Evolutionary conservation across 92 coral and sea anemone genomes (phyloP), one percentile per base, ranked within the genome.

Genomic region (Siderastrea radians): DNA sequence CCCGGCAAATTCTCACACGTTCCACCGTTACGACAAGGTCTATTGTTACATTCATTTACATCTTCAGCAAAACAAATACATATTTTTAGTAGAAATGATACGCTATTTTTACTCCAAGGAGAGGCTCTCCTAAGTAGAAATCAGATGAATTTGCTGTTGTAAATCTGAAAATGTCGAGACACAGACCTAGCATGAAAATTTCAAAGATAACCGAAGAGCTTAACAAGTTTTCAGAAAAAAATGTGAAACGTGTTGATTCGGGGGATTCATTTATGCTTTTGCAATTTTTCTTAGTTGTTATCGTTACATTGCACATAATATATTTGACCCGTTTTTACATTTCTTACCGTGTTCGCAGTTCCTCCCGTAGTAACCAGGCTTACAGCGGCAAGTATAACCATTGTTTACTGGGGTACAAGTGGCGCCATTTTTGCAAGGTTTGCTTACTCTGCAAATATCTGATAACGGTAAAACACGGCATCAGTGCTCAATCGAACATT

Each of bases 11-110:
- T 93, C 74, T 72, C 59, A 52, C 94, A 93, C 7, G 87, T 80
- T 13, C 85, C 95, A 4, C 77, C 83, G 47, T 83, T 61, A 12
- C 48, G 85, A 49, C 95, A 93, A 17, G 95, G 95, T 19, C 84
- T 72, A 6, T 62, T 82, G 15, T 62, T 71, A 71, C 95, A 93
- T 71, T 93, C 95, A 78, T 93, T 55, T 11, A 90, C 75, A 82
- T 93, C 95, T 93, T 49, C 44, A 83, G 77, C 38, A 8, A 48
- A 46, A 63, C 64, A 61, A 63, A 53, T 49, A 8, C 16, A 51
- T 16, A 3, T 38, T 46, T 60, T 26, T 26, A 26, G 38, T 26
- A 26, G 38, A 26, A 26, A 12, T 44, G 16, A 44, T 17, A 71
- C 16, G 12, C 75, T 46, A 8, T 38, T 17, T n/a, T n/a, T n/a